A percentile compares a stretch with the other conserved stretches of the same genome.
Evolutionary conservation across 2,888 invertebrate species (phyloP).

Genomic region (Drosophila kuntzei): DNA sequence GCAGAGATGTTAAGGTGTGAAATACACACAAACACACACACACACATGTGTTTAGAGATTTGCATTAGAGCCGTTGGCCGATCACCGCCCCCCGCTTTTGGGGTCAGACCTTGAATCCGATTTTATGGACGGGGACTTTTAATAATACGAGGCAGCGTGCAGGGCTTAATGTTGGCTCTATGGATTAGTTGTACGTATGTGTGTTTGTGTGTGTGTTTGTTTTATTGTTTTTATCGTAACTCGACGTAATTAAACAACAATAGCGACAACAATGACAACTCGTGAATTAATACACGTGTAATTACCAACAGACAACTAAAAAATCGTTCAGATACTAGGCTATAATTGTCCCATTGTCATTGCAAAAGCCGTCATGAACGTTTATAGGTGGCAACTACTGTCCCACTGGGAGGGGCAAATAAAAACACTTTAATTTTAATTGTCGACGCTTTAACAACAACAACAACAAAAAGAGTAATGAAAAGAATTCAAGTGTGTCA

Average conservation of each 20-base stretch:
- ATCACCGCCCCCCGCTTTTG: conserved; percentile 36
- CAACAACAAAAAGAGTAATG: conserved; percentile 6
- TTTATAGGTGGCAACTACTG: conserved; percentile 19
- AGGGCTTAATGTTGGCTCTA: conserved; percentile 7
- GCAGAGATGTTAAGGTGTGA: conserved; percentile 27
- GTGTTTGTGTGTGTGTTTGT: conserved; percentile 2
- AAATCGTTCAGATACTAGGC: conserved; percentile 50
- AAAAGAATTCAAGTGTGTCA: conserved; percentile 49
- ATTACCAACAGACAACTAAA: conserved; percentile 52
- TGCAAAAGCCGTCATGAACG: conserved; percentile 42
- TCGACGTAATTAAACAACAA: conserved; percentile 58
- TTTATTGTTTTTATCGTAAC: conserved; percentile 40
- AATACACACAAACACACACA: conserved; percentile 16
- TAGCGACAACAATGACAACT: conserved; percentile 54
- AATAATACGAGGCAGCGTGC: conserved; percentile 5
- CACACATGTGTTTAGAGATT: conserved; percentile 17
- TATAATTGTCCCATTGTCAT: conserved; percentile 68
- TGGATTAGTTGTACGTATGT: conserved; percentile 15
- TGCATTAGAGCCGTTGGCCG: conserved; percentile 34
- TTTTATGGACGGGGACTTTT: conserved; percentile 13
- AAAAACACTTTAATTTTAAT: conserved; percentile 40
- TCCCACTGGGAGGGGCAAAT: conserved; percentile 5
- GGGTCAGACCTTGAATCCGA: conserved; percentile 29
- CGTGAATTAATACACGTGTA: conserved; percentile 62
- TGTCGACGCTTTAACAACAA: conserved; percentile 18